A percentile compares a stretch with the other conserved stretches of the same genome.
Evolutionary conservation across 2,113 vertebrate species (phyloP).

Genomic region (Cygnus atratus): DNA sequence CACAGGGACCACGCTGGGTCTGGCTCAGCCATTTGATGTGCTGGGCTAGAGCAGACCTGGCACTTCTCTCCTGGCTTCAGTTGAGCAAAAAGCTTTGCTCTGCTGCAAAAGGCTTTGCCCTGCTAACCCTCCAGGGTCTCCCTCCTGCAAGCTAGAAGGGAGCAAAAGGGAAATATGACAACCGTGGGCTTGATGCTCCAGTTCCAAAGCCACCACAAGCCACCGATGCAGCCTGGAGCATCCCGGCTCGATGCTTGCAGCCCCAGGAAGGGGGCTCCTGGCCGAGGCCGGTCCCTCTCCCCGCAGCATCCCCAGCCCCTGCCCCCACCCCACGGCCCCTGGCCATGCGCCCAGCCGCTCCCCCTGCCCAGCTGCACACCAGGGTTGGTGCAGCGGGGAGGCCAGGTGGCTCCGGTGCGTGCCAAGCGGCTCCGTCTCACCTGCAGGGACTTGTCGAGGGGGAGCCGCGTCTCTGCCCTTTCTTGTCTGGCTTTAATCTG

Average conservation of each 20-base stretch:
- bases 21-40: fast-evolving
- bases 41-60: neutral
- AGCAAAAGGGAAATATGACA: neutral
- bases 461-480: constrained; percentile 45
- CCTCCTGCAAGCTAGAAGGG: neutral
- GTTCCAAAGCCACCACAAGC: neutral
- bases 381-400: neutral
- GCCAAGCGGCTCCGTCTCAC: constrained; percentile 37
- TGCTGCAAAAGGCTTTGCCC: neutral
- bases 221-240: neutral
- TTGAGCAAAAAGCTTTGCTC: neutral
- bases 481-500: constrained; percentile 45
- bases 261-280: neutral
- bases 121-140: neutral
- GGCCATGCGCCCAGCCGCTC: neutral
- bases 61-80: neutral
- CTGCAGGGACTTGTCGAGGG: constrained; percentile 65
- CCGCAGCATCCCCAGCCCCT: neutral
- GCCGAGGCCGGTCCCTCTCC: neutral
- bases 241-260: neutral
- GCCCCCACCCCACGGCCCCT: constrained; percentile 19
- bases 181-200: neutral
- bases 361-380: neutral
- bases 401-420: constrained; percentile 55
- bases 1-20: fast-evolving